Evolutionary conservation across 2,888 invertebrate species (phyloP).

Genomic region (Smittia aterrima): DNA sequence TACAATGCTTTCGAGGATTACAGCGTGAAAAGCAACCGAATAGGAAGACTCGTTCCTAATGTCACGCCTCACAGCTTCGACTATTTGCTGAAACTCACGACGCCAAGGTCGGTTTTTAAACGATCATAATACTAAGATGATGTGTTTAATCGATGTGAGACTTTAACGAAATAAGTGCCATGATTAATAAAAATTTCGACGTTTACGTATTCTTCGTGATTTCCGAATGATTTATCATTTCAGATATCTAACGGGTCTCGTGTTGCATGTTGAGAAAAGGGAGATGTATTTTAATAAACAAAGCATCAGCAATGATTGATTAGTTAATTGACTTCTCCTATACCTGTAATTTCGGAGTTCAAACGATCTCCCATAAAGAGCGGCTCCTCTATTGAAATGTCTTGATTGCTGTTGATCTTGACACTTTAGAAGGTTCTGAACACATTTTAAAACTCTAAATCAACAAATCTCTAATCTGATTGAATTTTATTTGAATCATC

Average conservation of each 20-base stretch:
- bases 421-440: too few species aligned
- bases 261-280: not conserved
- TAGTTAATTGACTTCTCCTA: not conserved
- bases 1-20: not conserved
- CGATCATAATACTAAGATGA: not conserved
- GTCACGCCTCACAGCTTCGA: slow-evolving; percentile 36
- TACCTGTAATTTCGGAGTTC: too few species aligned
- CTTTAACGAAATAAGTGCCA: slow-evolving; percentile 12
- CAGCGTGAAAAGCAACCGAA: not conserved
- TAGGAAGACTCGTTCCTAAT: slow-evolving; percentile 28
- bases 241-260: not conserved
- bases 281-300: not conserved
- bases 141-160: not conserved
- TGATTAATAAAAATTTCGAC: slow-evolving; percentile 19
- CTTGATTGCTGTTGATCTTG: too few species aligned
- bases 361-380: too few species aligned
- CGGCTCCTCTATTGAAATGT: too few species aligned
- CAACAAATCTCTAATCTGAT: too few species aligned
- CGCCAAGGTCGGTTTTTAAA: slow-evolving; percentile 23
- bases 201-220: not conserved
- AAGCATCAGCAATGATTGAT: not conserved
- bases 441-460: too few species aligned
- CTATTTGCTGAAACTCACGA: slow-evolving; percentile 36
- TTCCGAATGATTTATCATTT: not conserved
- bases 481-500: too few species aligned